Conservation (phyloP, 2,888 invertebrate genomes). For the Thecocarcelia acutangulata region DNA sequence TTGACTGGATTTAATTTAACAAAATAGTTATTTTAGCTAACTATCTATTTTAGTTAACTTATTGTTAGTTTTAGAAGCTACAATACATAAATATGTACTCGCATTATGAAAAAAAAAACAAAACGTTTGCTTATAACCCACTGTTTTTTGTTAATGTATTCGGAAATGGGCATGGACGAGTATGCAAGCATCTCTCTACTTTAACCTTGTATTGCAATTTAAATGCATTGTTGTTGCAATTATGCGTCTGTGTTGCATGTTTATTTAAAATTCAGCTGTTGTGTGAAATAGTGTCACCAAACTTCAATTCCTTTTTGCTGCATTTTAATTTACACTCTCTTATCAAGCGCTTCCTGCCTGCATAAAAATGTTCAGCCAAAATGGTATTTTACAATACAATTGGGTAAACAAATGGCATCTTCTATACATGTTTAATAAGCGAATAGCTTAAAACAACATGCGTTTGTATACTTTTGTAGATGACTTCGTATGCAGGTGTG, state of each 20-base stretch:
- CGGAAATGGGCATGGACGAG: no score
- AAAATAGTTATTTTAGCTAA: no score
- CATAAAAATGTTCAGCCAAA: conserved; percentile 13
- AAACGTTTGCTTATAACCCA: background rate
- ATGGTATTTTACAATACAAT: conserved; percentile 21
- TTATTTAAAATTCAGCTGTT: conserved; percentile 60
- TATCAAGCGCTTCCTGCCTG: background rate
- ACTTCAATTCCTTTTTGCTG: background rate
- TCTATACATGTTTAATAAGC: conserved; percentile 21
- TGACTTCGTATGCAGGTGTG: no score
- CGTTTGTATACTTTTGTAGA: no score
- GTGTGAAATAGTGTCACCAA: conserved; percentile 47
- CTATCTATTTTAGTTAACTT: no score
- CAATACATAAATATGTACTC: no score
- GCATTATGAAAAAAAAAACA: no score
- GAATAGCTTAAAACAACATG: no score
- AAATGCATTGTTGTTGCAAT: conserved; percentile 44
- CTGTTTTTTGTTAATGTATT: background rate
- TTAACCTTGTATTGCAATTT: conserved; percentile 38
- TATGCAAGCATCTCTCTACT: background rate
- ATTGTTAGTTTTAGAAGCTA: no score
- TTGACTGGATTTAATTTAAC: no score
- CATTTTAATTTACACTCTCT: background rate
- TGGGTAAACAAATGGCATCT: conserved; percentile 30
- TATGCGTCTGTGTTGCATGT: conserved; percentile 48